Evolutionary conservation across 2,888 invertebrate genomes (phyloP).

Genomic region (Tolmerus cingulatus): DNA sequence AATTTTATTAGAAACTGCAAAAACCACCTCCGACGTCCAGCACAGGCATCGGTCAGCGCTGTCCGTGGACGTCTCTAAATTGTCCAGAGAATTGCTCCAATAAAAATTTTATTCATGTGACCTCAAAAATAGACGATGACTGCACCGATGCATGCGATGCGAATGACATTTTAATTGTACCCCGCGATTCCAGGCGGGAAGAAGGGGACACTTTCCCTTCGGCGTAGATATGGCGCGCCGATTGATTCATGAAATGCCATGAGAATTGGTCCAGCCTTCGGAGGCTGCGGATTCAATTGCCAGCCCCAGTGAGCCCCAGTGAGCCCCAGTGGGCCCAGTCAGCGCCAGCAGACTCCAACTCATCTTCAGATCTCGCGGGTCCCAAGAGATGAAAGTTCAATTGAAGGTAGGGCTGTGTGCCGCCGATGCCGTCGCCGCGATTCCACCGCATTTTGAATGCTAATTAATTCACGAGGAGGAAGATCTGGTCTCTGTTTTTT

Average conservation of each 20-base stretch:
- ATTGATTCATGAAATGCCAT: conserved; percentile 26
- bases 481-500: background rate
- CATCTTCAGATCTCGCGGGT: background rate
- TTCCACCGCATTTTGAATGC: background rate
- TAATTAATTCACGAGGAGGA: background rate
- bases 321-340: background rate
- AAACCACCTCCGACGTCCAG: background rate
- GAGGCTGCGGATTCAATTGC: background rate
- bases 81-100: background rate
- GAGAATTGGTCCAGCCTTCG: conserved; percentile 37
- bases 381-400: background rate
- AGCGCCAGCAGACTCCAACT: background rate
- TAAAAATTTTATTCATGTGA: conserved; percentile 1
- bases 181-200: background rate
- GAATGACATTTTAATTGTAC: conserved; percentile 37
- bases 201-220: background rate
- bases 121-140: background rate
- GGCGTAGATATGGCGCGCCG: background rate
- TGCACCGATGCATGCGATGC: conserved; percentile 30
- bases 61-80: background rate
- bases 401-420: background rate
- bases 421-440: background rate
- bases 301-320: background rate
- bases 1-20: background rate
- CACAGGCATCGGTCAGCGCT: background rate